Evolutionary conservation across 1,140 invertebrate genomes (phyloP), one percentile per base, ranked within the genome.

Genomic region (Calephelis virginiensis): DNA sequence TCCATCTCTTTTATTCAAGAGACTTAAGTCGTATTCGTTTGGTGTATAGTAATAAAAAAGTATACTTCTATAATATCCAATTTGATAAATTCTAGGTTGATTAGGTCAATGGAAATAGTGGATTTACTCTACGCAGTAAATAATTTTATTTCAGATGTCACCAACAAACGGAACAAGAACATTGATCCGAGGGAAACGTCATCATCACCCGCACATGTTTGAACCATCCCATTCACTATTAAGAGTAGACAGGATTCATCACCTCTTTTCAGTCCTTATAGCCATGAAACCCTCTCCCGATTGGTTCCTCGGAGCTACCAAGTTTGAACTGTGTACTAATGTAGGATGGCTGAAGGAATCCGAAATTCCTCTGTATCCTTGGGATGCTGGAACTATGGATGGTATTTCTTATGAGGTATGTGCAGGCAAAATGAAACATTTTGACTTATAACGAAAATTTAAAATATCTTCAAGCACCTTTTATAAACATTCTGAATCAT

Each of bases 321-420:
- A 75, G 38, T 90, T 86, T 66, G 87, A 90, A 40, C 76, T 90
- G 0, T 90, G 87, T 45, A 80, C 78, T 10, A 62, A 80, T 2
- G 61, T 75, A 7, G 83, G 77, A 0, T 90, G 87, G 87, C 38
- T 85, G 59, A 70, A 82, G 14, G 59, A 77, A 10, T 70, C 65
- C 12, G 68, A 75, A 49, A 75, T 88, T 61, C 85, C 85, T 0
- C 50, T 89, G 56, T 88, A 81, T 64, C 87, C 87, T 10, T 90
- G 84, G 83, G 87, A 90, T 50, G 87, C 85, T n/a, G 87, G 87
- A 0, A 83, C 80, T 5, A 80, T 79, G 75, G 79, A 88, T 65
- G 85, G 85, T 12, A 73, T 87, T 43, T 86, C 83, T 49, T 90
- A 90, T 69, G 85, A 88, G 77, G 87, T 86, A 65, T 68, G 59